Percentiles rank a stretch among this genome's conserved stretches.
phyloP scores from a whole-genome alignment of 2,113 vertebrate species.

The Montifringilla adamsi region DNA sequence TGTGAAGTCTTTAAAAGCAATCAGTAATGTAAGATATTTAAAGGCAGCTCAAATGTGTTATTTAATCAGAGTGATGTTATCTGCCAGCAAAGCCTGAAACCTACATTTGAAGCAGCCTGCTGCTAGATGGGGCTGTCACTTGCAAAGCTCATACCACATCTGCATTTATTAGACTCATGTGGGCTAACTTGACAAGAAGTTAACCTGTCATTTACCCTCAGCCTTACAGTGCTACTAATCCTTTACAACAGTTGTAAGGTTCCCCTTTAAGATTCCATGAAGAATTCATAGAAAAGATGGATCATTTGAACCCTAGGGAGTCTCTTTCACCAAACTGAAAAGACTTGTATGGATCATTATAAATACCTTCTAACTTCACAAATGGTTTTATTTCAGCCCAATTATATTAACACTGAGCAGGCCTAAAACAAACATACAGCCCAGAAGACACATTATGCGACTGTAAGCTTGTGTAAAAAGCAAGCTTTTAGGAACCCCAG shows the following conservation, averaged over 20 bases:
- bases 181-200: not conserved
- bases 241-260: not conserved
- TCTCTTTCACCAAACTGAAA: not conserved
- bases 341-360: not conserved
- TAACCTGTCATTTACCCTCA: not conserved
- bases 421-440: not conserved
- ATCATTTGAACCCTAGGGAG: not conserved
- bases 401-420: not conserved
- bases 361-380: not conserved
- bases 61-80: not conserved
- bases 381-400: not conserved
- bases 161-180: not conserved
- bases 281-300: not conserved
- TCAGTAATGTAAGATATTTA: not conserved
- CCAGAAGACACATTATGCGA: not conserved
- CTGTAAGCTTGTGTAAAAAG: not conserved
- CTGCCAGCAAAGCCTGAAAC: not conserved
- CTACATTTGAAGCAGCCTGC: not conserved
- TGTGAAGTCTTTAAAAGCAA: not conserved
- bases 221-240: not conserved
- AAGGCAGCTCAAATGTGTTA: not conserved
- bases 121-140: not conserved
- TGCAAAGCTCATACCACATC: not conserved
- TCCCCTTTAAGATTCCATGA: not conserved
- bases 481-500: not conserved